phyloP scores from a whole-genome alignment of 2,888 invertebrate species.

The Ichneumon xanthorius region DNA sequence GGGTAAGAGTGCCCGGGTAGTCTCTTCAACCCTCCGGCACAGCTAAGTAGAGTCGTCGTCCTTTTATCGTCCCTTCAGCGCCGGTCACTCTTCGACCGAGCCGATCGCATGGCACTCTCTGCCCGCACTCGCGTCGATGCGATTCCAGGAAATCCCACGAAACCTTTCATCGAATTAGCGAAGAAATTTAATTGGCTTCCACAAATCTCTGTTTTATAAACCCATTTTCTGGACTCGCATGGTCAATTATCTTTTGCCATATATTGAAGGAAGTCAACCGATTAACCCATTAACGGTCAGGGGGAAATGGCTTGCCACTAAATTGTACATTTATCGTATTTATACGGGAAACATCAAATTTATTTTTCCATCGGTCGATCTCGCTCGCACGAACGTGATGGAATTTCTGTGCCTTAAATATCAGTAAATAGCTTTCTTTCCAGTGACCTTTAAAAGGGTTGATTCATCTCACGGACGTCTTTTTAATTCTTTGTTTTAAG shows the following conservation, averaged over 20 bases:
- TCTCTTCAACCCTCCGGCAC: conserved; percentile 18
- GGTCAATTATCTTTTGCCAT: not conserved
- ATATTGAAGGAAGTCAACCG: not conserved
- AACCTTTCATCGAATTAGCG: not conserved
- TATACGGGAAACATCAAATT: not conserved
- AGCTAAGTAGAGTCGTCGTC: conserved; percentile 22
- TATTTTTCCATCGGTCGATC: not conserved
- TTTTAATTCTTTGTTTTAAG: not conserved
- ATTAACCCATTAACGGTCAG: not conserved
- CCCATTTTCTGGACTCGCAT: not conserved
- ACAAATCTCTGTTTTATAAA: not conserved
- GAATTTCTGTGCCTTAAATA: not conserved
- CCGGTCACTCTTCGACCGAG: conserved; percentile 32
- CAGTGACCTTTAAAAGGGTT: not conserved
- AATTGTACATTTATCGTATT: too few species aligned
- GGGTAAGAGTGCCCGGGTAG: conserved; percentile 33
- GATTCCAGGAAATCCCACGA: conserved; percentile 26
- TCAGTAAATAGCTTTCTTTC: not conserved
- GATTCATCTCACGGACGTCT: not conserved
- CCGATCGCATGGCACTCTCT: conserved; percentile 22
- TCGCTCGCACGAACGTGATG: not conserved
- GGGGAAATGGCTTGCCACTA: not conserved
- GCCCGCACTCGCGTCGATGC: not conserved
- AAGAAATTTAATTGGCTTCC: not conserved
- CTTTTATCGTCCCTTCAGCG: conserved; percentile 50